Base-by-base conservation (phyloP, 30 jellyfish, hydroid and myxozoan genomes). In the Pelagia noctiluca region DNA sequence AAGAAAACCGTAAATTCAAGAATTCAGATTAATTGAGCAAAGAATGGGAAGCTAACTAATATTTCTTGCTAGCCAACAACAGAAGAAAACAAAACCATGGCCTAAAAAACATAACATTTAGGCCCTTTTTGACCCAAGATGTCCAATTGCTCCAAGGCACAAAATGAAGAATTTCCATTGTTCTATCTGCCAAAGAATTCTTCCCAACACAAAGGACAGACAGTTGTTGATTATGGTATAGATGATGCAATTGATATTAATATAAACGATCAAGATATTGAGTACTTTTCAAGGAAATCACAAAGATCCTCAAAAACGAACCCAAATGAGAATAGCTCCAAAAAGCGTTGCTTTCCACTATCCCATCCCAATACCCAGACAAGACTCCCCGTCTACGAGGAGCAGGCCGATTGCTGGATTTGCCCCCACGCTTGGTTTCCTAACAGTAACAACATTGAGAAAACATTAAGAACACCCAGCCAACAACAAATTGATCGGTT, bases 151-250 rank as follows among this genome's bases (percentile, higher is more conserved):
- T n/a, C n/a, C n/a, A n/a, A n/a, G n/a, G n/a, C n/a, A n/a, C n/a
- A n/a, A n/a, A n/a, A 8, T 12, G 50, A 37, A 12, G 75, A 31
- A 12, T 82, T 82, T 30, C 92, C 92, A 22, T 69, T 33, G 8
- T 23, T 52, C 8, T 76, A 66, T 68, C 54, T 46, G 18, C 85
- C 85, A 53, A 69, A 63, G 38, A 82, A 70, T 34, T 25, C 69
- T 1, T 50, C 92, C 16, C 52, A 33, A 31, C 49, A 63, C 67
- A 82, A 82, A 57, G 92, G 92, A 11, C 71, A 82, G 3, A 28
- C 81, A 13, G 86, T 69, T 18, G 92, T 82, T n/a, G 92, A 82
- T 82, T 69, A 30, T 50, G 92, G 92, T 4, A 73, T 71, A 0
- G 75, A 35, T 35, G 92, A 82, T 69, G 76, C 75, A 0, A 13